Percentiles rank a stretch among this genome's conserved stretches.
Conservation (phyloP, 2,888 invertebrate genomes). For the Trachelus troglodyta region DNA sequence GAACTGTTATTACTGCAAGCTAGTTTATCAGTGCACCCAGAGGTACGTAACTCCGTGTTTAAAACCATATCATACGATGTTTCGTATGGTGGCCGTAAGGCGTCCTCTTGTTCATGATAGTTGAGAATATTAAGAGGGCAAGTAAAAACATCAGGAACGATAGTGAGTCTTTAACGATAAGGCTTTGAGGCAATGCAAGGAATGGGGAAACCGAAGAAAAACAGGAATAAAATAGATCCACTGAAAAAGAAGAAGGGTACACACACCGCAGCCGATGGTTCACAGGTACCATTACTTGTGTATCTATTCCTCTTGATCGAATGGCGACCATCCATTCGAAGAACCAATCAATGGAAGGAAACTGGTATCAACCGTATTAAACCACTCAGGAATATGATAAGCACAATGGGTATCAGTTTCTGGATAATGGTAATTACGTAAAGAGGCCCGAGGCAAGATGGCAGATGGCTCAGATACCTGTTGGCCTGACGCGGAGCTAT, state of each 20-base stretch:
- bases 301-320: too few relatives aligned
- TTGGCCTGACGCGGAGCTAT: conserved; percentile 41
- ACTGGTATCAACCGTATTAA: too few relatives aligned
- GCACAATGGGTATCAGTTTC: conserved; percentile 51
- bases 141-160: conserved; percentile 33
- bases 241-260: too few relatives aligned
- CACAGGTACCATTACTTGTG: too few relatives aligned
- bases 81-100: conserved; percentile 42
- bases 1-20: conserved; percentile 43
- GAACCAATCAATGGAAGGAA: too few relatives aligned
- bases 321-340: too few relatives aligned
- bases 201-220: too few relatives aligned
- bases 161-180: too few relatives aligned
- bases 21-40: conserved; percentile 44
- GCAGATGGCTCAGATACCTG: conserved; percentile 44
- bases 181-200: too few relatives aligned
- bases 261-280: too few relatives aligned
- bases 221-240: too few relatives aligned
- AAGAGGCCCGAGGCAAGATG: conserved; percentile 45
- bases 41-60: conserved; percentile 41
- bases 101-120: conserved; percentile 22
- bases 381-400: conserved; percentile 52
- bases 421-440: conserved; percentile 56
- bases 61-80: conserved; percentile 46
- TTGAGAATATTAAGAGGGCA: conserved; percentile 43